A percentile compares a stretch with the other conserved stretches of the same genome.
Conservation (phyloP, 1,140 invertebrate species). For the Vollenhovia emeryi region DNA sequence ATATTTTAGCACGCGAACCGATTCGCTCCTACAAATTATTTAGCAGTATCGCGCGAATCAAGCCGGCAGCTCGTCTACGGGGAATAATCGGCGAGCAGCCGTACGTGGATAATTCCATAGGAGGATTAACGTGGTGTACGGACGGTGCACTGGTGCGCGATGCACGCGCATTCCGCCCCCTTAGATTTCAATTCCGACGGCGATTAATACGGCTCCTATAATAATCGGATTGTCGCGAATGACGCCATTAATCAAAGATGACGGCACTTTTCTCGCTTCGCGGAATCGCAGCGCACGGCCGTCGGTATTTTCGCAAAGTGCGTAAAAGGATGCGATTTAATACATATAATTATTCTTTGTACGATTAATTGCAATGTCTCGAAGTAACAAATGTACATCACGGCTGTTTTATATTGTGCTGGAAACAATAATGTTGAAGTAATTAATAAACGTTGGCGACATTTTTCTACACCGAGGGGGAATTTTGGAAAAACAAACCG, state of each 20-base stretch:
- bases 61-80: slow-evolving; percentile 46
- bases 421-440: neutral
- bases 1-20: slow-evolving; percentile 10
- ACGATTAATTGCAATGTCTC: neutral
- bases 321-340: neutral
- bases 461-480: too few species aligned
- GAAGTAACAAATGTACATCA: neutral
- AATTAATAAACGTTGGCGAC: neutral
- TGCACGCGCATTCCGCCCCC: slow-evolving; percentile 58
- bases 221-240: slow-evolving; percentile 47
- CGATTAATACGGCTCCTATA: slow-evolving; percentile 32
- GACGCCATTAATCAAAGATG: slow-evolving; percentile 36
- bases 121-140: slow-evolving; percentile 59
- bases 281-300: neutral
- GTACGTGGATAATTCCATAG: slow-evolving; percentile 56
- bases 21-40: slow-evolving; percentile 39
- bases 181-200: slow-evolving; percentile 68
- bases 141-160: slow-evolving; percentile 35
- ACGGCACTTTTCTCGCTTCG: slow-evolving; percentile 32
- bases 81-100: slow-evolving; percentile 56
- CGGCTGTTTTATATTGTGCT: neutral
- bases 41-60: slow-evolving; percentile 34
- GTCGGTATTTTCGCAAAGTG: neutral
- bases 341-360: neutral
- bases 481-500: too few species aligned